Percentiles rank a stretch among this genome's conserved stretches.
These are phyloP conservation scores for Cyphomyrus discorhynchus DNA, from an alignment of 2,113 vertebrate genomes.

Conservation along the genomic window DNA sequence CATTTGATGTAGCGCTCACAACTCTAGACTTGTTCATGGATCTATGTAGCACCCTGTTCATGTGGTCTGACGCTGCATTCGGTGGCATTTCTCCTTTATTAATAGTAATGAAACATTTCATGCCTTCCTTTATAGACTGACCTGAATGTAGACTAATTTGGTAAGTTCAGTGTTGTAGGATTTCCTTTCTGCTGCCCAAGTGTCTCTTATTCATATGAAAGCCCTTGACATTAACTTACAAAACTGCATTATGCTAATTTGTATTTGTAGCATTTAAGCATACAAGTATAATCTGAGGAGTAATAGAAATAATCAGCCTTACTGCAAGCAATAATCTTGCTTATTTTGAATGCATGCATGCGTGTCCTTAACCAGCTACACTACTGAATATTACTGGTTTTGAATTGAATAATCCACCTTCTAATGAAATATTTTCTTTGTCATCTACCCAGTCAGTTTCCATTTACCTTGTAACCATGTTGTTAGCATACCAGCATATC, in stretches of 20 bases:
- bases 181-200: not conserved
- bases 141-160: conserved; percentile 34
- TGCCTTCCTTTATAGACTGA: conserved; percentile 27
- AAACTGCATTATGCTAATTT: not conserved
- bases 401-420: not conserved
- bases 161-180: conserved; percentile 28
- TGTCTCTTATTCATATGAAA: not conserved
- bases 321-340: not conserved
- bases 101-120: not conserved
- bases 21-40: not conserved
- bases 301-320: not conserved
- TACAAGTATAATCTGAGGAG: not conserved
- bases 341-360: not conserved
- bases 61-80: not conserved
- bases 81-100: not conserved
- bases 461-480: not conserved
- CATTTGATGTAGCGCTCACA: not conserved
- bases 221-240: not conserved
- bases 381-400: not conserved
- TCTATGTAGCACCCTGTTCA: not conserved
- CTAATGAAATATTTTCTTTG: not conserved
- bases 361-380: not conserved
- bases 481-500: not conserved
- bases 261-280: not conserved
- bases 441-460: not conserved